Conservation (phyloP, 2,113 vertebrate species). For the Trogon surrucura region DNA sequence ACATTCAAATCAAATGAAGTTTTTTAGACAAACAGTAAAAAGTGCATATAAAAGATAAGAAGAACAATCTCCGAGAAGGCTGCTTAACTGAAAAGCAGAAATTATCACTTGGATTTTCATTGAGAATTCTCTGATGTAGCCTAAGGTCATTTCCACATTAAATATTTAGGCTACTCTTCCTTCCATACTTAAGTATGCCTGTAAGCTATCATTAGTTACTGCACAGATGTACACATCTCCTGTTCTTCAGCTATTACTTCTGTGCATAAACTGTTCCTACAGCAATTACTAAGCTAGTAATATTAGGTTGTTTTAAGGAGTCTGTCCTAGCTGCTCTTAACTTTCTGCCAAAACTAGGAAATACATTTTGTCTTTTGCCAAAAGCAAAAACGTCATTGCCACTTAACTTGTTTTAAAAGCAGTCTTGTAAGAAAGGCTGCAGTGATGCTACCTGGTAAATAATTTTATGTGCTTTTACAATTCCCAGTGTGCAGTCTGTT, state of each 20-base stretch:
- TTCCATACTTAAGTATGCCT: background rate
- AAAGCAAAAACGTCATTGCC: background rate
- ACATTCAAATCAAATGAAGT: background rate
- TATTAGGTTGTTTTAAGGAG: background rate
- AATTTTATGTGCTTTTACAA: background rate
- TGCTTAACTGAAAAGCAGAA: background rate
- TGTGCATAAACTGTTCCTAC: background rate
- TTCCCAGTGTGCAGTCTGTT: background rate
- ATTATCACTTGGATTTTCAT: background rate
- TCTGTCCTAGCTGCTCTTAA: background rate
- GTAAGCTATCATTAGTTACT: background rate
- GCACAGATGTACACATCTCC: background rate
- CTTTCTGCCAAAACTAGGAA: background rate
- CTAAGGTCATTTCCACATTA: background rate
- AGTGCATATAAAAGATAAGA: background rate
- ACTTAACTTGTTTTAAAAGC: background rate
- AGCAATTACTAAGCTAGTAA: background rate
- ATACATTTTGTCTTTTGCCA: background rate
- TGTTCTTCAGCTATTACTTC: background rate
- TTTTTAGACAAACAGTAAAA: background rate
- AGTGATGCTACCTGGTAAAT: background rate
- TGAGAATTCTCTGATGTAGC: background rate
- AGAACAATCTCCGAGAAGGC: background rate
- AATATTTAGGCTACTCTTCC: background rate
- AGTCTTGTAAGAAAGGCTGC: background rate